A percentile compares a stretch with the other conserved stretches of the same genome.
phyloP scores from a whole-genome alignment of 2,888 invertebrate genomes.

The Candidula unifasciata region DNA sequence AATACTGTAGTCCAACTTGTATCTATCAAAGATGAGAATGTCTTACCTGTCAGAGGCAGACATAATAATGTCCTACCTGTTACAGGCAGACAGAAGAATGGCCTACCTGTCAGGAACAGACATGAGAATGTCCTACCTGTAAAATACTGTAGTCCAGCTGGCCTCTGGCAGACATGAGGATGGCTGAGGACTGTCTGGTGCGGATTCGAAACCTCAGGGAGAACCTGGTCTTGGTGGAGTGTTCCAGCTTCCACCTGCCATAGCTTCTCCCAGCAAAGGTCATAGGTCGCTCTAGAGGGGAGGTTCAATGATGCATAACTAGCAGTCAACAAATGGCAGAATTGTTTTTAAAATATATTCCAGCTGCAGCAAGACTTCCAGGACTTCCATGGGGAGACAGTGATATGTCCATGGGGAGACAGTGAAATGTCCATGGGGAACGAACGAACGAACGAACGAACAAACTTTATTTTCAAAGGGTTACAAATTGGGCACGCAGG shows the following conservation, averaged over 20 bases:
- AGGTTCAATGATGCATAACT: neutral
- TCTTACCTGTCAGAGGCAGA: constrained; percentile 72
- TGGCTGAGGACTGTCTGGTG: constrained; percentile 90
- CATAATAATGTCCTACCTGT: too few species aligned
- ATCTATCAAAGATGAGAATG: constrained; percentile 88
- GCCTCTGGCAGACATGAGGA: constrained; percentile 88
- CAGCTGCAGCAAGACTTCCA: neutral
- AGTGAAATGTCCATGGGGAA: too few species aligned
- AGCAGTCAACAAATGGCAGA: too few species aligned
- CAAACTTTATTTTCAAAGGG: too few species aligned
- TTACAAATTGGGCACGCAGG: too few species aligned
- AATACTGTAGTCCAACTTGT: constrained; percentile 91
- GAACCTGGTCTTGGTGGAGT: constrained; percentile 86
- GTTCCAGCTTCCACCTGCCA: constrained; percentile 83
- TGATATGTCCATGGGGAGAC: too few species aligned
- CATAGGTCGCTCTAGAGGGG: constrained; percentile 83
- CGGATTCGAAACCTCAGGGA: constrained; percentile 88
- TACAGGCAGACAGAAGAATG: neutral
- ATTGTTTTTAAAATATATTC: neutral
- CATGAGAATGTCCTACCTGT: constrained; percentile 81
- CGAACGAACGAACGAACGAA: too few species aligned
- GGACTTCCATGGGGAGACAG: too few species aligned
- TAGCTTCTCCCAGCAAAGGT: constrained; percentile 90
- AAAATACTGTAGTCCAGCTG: constrained; percentile 92
- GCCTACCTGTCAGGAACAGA: constrained; percentile 80